phyloP scores from a whole-genome alignment of 2,888 invertebrate species.

The Timema podura region DNA sequence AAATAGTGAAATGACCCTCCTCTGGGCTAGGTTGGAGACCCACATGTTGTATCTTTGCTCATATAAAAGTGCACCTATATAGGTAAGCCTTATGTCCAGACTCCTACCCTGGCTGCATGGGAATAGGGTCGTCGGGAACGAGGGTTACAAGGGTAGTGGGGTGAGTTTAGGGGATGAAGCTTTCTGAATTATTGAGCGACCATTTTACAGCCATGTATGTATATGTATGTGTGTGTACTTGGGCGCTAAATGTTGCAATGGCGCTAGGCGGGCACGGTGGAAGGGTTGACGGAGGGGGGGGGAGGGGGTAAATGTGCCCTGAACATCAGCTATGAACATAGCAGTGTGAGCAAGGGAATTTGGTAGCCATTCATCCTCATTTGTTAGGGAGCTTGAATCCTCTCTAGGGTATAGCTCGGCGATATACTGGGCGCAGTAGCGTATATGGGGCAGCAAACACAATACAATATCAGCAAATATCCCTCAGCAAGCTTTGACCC shows the following conservation, averaged over 20 bases:
- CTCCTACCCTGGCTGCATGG: not conserved
- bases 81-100: no score
- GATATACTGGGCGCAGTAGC: no score
- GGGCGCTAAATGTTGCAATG: constrained; percentile 15
- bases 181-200: constrained; percentile 16
- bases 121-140: not conserved
- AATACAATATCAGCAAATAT: no score
- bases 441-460: no score
- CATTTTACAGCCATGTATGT: not conserved
- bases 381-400: not conserved
- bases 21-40: no score
- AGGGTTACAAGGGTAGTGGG: not conserved
- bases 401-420: not conserved
- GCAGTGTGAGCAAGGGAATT: constrained; percentile 1
- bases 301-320: not conserved
- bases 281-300: not conserved
- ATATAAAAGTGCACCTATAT: no score
- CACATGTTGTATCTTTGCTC: no score
- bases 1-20: no score
- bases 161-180: not conserved
- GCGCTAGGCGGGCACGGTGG: not conserved
- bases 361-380: constrained; percentile 16
- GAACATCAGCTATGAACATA: not conserved
- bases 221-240: not conserved
- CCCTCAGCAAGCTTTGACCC: no score